phyloP scores from a whole-genome alignment of 2,113 vertebrate species.

The Malaclemys terrapin region DNA sequence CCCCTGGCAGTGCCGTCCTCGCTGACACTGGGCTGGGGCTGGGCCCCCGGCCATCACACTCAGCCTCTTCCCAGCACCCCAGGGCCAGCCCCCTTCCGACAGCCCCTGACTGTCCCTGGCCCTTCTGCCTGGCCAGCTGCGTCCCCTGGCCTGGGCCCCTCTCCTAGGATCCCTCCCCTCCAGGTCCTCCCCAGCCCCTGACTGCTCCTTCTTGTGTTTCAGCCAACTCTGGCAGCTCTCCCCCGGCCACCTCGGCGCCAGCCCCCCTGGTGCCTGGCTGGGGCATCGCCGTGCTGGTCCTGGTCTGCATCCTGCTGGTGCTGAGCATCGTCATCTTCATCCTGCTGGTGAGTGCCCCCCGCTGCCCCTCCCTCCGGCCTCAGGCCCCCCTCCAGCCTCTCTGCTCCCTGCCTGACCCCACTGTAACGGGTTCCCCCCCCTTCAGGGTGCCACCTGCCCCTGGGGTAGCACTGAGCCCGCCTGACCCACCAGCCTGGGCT shows the following conservation, averaged over 20 bases:
- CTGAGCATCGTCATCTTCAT: constrained; percentile 78
- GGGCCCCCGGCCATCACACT: too few relatives aligned
- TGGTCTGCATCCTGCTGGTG: constrained; percentile 80
- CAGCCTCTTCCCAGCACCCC: too few relatives aligned
- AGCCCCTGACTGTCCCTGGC: not conserved
- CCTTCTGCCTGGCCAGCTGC: not conserved
- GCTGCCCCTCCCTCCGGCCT: accelerated
- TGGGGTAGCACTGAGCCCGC: too few relatives aligned
- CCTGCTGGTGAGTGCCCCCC: constrained; percentile 71
- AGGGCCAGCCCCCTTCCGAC: accelerated
- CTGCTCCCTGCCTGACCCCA: too few relatives aligned
- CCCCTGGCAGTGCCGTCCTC: too few relatives aligned
- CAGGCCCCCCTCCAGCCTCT: not conserved
- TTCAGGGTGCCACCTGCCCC: too few relatives aligned
- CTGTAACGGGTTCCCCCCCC: too few relatives aligned
- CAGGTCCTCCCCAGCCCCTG: accelerated
- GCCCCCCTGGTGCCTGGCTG: constrained; percentile 76
- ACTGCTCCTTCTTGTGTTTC: not conserved
- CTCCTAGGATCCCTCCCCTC: accelerated
- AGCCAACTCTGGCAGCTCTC: not conserved
- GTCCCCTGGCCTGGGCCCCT: not conserved
- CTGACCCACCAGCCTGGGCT: too few relatives aligned
- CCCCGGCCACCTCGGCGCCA: not conserved
- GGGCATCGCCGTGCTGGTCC: constrained; percentile 88
- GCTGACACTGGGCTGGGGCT: too few relatives aligned